These are phyloP conservation scores for Sesamia nonagrioides DNA, from an alignment of 1,140 invertebrate genomes.

Conservation along the genomic window DNA sequence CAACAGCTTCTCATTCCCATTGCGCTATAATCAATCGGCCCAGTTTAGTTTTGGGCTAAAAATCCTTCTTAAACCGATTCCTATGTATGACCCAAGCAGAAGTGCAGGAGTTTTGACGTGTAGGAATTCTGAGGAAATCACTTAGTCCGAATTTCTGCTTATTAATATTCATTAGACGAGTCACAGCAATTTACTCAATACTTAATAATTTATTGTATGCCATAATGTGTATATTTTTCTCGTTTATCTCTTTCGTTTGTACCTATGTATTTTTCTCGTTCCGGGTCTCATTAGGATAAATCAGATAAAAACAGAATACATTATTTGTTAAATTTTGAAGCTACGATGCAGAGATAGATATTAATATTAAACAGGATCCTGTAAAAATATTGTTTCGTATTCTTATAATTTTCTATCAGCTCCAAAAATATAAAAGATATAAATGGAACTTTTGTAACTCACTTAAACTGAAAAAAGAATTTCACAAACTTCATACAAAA, in stretches of 20 bases:
- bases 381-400: no score
- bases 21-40: neutral
- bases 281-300: neutral
- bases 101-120: neutral
- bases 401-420: neutral
- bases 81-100: neutral
- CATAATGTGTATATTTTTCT: no score
- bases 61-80: neutral
- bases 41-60: neutral
- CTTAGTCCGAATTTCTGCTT: neutral
- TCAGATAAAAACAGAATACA: neutral
- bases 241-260: no score
- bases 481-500: no score
- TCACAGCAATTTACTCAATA: constrained; percentile 26
- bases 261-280: no score
- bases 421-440: neutral
- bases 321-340: constrained; percentile 5
- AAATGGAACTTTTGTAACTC: no score
- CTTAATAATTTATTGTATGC: no score
- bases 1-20: neutral
- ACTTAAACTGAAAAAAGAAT: no score
- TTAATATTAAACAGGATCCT: neutral
- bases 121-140: neutral
- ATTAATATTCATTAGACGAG: constrained; percentile 22
- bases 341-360: neutral